A percentile compares a stretch with the other conserved stretches of the same genome.
Evolutionary conservation across 2,888 invertebrate species (phyloP).

Genomic region (Acleris emargana): DNA sequence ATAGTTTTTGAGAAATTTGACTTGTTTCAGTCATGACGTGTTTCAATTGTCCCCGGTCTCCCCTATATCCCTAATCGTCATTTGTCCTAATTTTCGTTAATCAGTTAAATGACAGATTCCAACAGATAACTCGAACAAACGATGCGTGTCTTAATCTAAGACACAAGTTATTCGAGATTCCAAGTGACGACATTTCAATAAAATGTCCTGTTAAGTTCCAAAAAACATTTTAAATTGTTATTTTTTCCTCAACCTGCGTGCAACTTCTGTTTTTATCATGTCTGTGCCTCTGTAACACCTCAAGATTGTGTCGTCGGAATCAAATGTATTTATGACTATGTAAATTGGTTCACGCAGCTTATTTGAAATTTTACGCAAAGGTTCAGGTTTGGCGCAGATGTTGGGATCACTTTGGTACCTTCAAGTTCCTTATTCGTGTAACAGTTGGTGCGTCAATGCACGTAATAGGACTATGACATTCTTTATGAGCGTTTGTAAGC

Average conservation of each 20-base stretch:
- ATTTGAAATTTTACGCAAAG: slow-evolving; percentile 64
- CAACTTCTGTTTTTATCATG: slow-evolving; percentile 12
- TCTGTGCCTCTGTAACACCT: slow-evolving; percentile 44
- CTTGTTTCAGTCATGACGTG: no score
- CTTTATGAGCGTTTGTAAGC: not conserved
- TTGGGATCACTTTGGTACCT: slow-evolving; percentile 40
- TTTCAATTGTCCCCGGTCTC: no score
- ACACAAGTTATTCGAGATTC: no score
- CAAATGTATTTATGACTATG: slow-evolving; percentile 83
- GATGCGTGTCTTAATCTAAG: no score
- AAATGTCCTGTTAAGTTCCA: no score
- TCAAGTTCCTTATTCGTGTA: slow-evolving; percentile 2
- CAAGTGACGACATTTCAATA: no score
- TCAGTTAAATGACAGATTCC: no score
- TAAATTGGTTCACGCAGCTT: slow-evolving; percentile 69
- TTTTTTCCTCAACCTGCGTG: not conserved
- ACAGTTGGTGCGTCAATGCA: not conserved
- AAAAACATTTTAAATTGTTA: no score
- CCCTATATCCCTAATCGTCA: no score
- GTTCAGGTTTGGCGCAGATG: slow-evolving; percentile 60
- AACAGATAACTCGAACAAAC: no score
- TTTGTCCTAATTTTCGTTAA: no score
- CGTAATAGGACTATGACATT: not conserved
- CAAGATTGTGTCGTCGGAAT: slow-evolving; percentile 59
- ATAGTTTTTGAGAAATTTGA: no score